These are phyloP conservation scores for Cyrtonyx montezumae DNA, from an alignment of 2,113 vertebrate species.

Conservation along the genomic window DNA sequence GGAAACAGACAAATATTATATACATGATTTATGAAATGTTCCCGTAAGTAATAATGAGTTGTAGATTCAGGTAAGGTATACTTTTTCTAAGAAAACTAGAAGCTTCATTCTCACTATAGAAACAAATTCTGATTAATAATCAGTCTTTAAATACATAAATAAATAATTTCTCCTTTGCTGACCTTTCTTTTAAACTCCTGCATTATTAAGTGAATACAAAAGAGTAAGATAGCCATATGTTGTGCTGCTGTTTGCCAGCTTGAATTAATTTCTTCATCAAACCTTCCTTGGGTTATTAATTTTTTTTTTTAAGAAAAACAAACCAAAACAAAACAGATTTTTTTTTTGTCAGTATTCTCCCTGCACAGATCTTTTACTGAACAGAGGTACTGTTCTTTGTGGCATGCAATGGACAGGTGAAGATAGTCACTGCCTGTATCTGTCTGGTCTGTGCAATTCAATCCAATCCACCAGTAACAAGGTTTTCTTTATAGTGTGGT, in stretches of 20 bases:
- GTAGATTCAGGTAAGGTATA: background rate
- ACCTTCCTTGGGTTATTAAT: background rate
- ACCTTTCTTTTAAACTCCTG: background rate
- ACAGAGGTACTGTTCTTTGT: background rate
- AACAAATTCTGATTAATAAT: background rate
- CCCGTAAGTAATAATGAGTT: background rate
- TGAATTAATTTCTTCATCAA: background rate
- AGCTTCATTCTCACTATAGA: background rate
- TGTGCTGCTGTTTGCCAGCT: background rate
- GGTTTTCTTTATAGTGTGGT: background rate
- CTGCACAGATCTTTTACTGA: background rate
- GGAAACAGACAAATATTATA: background rate
- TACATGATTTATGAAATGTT: background rate
- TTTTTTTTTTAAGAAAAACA: too few species aligned
- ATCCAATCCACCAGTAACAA: background rate
- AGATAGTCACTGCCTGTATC: background rate
- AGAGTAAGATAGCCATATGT: background rate
- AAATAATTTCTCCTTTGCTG: accelerated
- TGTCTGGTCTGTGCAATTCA: background rate
- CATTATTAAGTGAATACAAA: background rate
- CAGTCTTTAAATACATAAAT: background rate
- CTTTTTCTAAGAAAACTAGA: background rate
- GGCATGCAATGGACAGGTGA: background rate
- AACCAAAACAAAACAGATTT: too few species aligned
- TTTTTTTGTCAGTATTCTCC: background rate